Conservation (phyloP, 2,113 vertebrate species). For the Mionectes macconnelli region DNA sequence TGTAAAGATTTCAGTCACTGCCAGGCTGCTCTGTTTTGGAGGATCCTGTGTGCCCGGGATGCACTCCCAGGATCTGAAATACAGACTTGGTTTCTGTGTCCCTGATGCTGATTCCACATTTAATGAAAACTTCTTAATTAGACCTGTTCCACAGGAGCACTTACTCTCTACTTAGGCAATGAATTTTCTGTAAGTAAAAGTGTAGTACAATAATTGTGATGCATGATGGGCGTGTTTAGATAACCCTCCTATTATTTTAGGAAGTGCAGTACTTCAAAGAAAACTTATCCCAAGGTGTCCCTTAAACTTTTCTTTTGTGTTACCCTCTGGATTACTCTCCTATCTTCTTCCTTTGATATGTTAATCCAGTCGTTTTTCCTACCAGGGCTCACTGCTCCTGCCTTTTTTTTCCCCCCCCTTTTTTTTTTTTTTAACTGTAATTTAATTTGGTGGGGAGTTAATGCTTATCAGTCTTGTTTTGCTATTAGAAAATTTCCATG, state of each 20-base stretch:
- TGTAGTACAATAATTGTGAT: slow-evolving; percentile 49
- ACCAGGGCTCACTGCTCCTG: slow-evolving; percentile 11
- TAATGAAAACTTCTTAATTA: background rate
- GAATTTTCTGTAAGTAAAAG: slow-evolving; percentile 40
- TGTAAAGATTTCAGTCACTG: background rate
- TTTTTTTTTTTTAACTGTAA: background rate
- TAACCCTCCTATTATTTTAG: slow-evolving; percentile 53
- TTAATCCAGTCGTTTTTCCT: slow-evolving; percentile 50
- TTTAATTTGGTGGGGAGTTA: slow-evolving; percentile 63
- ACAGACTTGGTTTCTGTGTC: background rate
- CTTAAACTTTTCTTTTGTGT: slow-evolving; percentile 60
- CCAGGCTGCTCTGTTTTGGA: background rate
- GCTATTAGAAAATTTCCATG: slow-evolving; percentile 7
- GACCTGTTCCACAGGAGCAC: background rate
- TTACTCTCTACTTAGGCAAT: slow-evolving; percentile 15
- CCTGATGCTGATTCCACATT: background rate
- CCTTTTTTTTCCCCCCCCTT: background rate
- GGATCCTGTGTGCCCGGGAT: background rate
- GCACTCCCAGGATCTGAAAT: background rate
- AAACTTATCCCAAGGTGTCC: slow-evolving; percentile 56
- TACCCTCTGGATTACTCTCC: slow-evolving; percentile 48
- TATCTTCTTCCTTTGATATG: slow-evolving; percentile 69
- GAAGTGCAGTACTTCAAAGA: slow-evolving; percentile 58
- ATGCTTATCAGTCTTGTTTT: slow-evolving; percentile 25
- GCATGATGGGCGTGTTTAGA: slow-evolving; percentile 40